Percentiles rank a stretch among this genome's conserved stretches.
phyloP scores from a whole-genome alignment of 2,113 vertebrate species.

The Sinosuthora webbiana region DNA sequence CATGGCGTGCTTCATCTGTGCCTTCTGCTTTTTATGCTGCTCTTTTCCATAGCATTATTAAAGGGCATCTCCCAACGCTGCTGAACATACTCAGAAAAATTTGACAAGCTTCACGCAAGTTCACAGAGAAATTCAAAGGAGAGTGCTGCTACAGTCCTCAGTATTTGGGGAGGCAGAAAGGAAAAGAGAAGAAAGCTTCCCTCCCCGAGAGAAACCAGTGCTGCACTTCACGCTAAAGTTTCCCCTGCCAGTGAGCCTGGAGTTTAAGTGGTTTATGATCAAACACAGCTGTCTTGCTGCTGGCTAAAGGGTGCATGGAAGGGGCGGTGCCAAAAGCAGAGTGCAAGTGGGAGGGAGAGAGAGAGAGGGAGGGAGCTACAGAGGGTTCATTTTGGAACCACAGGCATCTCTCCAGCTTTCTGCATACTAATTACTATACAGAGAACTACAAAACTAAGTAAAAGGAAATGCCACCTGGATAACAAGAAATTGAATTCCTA shows the following conservation, averaged over 20 bases:
- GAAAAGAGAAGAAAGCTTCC: not conserved
- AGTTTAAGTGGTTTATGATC: constrained; percentile 79
- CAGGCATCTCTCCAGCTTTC: constrained; percentile 61
- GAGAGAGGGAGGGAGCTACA: not conserved
- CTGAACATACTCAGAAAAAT: constrained; percentile 1
- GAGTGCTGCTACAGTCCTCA: not conserved
- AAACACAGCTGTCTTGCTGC: constrained; percentile 79
- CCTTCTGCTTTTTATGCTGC: constrained; percentile 25
- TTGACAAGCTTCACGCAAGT: not conserved
- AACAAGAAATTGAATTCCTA: constrained; percentile 15
- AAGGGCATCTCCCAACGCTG: not conserved
- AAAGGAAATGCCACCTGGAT: constrained; percentile 48
- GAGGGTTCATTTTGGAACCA: constrained; percentile 52
- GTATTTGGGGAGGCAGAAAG: not conserved
- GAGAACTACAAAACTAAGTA: constrained; percentile 33
- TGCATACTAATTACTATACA: constrained; percentile 25
- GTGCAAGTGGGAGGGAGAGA: not conserved
- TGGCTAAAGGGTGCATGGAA: constrained; percentile 68
- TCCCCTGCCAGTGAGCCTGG: constrained; percentile 58
- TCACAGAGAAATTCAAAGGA: not conserved
- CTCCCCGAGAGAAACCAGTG: not conserved
- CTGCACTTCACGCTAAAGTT: constrained; percentile 69
- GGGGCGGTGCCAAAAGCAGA: constrained; percentile 66
- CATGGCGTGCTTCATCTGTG: constrained; percentile 31
- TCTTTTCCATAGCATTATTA: constrained; percentile 36